These are phyloP conservation scores for Trichogramma pretiosum DNA, from an alignment of 1,140 invertebrate genomes.

Conservation along the genomic window DNA sequence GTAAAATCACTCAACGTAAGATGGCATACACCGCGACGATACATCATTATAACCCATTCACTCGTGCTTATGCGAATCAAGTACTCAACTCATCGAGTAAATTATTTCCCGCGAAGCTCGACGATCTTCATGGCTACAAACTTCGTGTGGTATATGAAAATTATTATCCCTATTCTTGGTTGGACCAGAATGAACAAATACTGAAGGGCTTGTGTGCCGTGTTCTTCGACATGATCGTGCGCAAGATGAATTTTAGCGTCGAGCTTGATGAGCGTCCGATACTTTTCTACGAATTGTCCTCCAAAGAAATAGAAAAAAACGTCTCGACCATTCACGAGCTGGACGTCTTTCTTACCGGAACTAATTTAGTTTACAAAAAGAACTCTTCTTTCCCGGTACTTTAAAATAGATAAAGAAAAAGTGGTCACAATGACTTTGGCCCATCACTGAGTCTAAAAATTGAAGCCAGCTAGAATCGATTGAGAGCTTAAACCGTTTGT, in stretches of 20 bases:
- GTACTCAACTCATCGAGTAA: neutral
- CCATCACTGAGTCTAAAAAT: too few relatives aligned
- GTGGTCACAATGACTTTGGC: too few relatives aligned
- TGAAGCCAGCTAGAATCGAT: too few relatives aligned
- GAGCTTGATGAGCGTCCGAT: neutral
- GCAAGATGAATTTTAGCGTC: neutral
- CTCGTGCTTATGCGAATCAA: neutral
- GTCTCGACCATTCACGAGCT: neutral
- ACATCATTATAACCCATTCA: slow-evolving; percentile 5
- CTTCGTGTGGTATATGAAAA: neutral
- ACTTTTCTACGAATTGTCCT: neutral
- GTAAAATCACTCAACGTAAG: too few relatives aligned
- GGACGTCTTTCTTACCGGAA: slow-evolving; percentile 2
- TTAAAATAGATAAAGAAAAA: too few relatives aligned
- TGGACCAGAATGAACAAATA: neutral
- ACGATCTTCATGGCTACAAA: neutral
- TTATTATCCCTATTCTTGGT: neutral
- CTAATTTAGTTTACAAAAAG: neutral
- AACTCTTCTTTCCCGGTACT: too few relatives aligned
- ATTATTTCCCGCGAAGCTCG: neutral
- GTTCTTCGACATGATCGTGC: neutral
- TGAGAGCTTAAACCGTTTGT: too few relatives aligned
- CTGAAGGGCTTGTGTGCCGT: neutral
- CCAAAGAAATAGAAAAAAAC: neutral
- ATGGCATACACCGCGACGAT: neutral